These are phyloP conservation scores for Scomber scombrus DNA, from an alignment of 2,113 vertebrate species.

Conservation along the genomic window DNA sequence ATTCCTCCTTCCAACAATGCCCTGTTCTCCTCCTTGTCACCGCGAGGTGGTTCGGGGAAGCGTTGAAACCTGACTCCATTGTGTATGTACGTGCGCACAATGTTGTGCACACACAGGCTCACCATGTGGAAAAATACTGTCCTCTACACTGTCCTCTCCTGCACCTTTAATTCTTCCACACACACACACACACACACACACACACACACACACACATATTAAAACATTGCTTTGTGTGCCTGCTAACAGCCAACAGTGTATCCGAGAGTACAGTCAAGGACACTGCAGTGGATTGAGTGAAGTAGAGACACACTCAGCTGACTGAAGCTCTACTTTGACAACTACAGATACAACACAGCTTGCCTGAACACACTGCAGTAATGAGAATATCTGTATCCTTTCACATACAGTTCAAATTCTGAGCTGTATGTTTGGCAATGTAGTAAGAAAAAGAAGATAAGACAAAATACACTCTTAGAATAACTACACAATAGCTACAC, in stretches of 20 bases:
- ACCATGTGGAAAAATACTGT: slow-evolving; percentile 75
- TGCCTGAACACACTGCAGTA: not conserved
- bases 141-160: slow-evolving; percentile 46
- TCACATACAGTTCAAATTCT: slow-evolving; percentile 5
- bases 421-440: not conserved
- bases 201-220: not conserved
- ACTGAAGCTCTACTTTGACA: not conserved
- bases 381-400: not conserved
- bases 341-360: not conserved
- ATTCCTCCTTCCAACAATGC: slow-evolving; percentile 60
- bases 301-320: slow-evolving; percentile 15
- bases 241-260: slow-evolving; percentile 15
- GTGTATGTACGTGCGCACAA: slow-evolving; percentile 26
- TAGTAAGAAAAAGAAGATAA: not conserved
- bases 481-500: slow-evolving; percentile 41
- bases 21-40: slow-evolving; percentile 41
- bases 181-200: slow-evolving; percentile 8
- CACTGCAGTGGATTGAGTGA: slow-evolving; percentile 37
- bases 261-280: slow-evolving; percentile 54
- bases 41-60: slow-evolving; percentile 31
- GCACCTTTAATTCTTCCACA: slow-evolving; percentile 26
- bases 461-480: slow-evolving; percentile 6
- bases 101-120: not conserved
- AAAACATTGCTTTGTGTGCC: slow-evolving; percentile 30
- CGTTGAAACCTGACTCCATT: slow-evolving; percentile 69